A percentile compares a stretch with the other conserved stretches of the same genome.
Conservation (phyloP, 2,888 invertebrate species). For the Drosophila macrospina region DNA sequence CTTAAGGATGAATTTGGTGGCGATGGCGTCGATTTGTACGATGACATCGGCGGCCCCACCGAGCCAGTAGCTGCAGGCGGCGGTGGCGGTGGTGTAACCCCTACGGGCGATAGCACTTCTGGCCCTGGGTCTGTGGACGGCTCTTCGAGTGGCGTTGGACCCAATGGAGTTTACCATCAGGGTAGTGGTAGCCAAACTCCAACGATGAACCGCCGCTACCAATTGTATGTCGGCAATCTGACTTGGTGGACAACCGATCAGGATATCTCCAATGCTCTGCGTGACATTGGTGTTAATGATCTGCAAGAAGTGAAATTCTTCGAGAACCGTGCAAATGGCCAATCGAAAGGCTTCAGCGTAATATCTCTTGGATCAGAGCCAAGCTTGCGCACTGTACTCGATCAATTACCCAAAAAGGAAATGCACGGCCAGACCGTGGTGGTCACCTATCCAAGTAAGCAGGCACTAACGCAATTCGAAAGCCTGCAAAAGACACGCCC, state of each 20-base stretch:
- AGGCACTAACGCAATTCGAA: conserved; percentile 93
- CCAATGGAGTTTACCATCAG: conserved; percentile 90
- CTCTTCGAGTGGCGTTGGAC: conserved; percentile 88
- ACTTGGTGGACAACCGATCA: conserved; percentile 99
- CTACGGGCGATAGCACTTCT: conserved; percentile 87
- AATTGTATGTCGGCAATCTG: conserved; percentile 98
- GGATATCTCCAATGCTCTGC: conserved; percentile 96
- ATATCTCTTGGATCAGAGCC: conserved; percentile 96
- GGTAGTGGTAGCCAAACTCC: conserved; percentile 89
- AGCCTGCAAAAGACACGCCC: conserved; percentile 96
- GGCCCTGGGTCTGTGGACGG: conserved; percentile 86
- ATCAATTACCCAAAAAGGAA: conserved; percentile 97
- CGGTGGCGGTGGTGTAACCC: conserved; percentile 86
- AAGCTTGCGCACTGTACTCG: conserved; percentile 95
- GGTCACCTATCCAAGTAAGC: conserved; percentile 97
- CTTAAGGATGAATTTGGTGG: conserved; percentile 85
- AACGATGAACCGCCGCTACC: conserved; percentile 92
- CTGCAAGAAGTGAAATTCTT: conserved; percentile 99
- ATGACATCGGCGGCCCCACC: conserved; percentile 96
- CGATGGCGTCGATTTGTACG: conserved; percentile 96
- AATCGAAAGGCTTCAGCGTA: conserved; percentile 99
- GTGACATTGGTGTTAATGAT: conserved; percentile 95
- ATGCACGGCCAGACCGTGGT: conserved; percentile 98
- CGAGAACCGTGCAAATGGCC: conserved; percentile 99
- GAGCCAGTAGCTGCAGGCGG: conserved; percentile 90